phyloP scores from a whole-genome alignment of 1,140 invertebrate genomes.

The Cydia pomonella region DNA sequence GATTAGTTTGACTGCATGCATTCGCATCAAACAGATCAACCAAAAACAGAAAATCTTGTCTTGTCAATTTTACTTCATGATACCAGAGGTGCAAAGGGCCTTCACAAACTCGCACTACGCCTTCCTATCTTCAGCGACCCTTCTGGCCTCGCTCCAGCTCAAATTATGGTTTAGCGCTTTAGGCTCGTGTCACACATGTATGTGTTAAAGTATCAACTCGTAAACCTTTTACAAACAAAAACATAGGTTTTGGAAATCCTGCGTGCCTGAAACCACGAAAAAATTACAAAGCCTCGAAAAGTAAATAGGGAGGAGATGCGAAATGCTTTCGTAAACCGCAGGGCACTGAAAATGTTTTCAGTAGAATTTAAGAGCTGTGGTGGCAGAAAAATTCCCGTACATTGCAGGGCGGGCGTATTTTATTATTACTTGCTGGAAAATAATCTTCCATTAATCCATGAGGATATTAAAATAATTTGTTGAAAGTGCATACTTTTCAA shows the following conservation, averaged over 20 bases:
- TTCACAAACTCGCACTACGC: no score
- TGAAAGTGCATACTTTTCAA: neutral
- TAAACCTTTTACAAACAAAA: neutral
- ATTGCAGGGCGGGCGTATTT: conserved; percentile 42
- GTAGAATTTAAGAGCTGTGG: conserved; percentile 54
- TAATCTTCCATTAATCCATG: neutral
- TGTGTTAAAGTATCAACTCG: neutral
- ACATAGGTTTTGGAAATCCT: neutral
- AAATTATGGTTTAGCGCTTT: no score
- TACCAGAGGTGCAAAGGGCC: no score
- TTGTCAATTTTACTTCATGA: no score
- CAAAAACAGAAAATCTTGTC: neutral
- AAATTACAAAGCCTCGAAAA: conserved; percentile 46
- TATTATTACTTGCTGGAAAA: conserved; percentile 15
- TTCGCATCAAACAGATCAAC: conserved; percentile 1
- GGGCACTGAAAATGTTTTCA: conserved; percentile 63
- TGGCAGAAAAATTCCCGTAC: conserved; percentile 56
- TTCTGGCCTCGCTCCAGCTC: no score
- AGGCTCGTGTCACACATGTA: no score
- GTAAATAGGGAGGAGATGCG: conserved; percentile 53
- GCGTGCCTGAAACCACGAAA: conserved; percentile 37
- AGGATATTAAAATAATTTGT: neutral
- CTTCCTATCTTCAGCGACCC: no score
- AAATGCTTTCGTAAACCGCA: conserved; percentile 60
- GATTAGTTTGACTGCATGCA: conserved; percentile 18